Evolutionary conservation across 2,113 vertebrate genomes (phyloP).

Genomic region (Malurus melanocephalus): DNA sequence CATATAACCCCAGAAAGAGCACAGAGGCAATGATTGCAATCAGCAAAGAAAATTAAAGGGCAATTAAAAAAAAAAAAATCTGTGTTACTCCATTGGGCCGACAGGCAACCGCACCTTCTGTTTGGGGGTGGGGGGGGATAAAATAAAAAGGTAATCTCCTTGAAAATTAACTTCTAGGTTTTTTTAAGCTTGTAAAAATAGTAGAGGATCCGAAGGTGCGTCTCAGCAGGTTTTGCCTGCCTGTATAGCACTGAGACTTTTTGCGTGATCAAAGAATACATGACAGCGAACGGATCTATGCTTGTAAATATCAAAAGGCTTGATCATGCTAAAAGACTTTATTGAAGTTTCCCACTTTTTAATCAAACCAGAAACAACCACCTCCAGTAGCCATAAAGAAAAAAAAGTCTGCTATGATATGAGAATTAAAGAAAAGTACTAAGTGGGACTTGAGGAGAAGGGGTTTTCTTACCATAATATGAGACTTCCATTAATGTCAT

Average conservation of each 20-base stretch:
- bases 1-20: background rate
- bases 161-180: background rate
- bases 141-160: background rate
- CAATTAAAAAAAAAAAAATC: background rate
- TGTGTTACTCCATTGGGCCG: background rate
- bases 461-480: background rate
- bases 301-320: slow-evolving; percentile 59
- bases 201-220: background rate
- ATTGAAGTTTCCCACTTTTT: slow-evolving; percentile 29
- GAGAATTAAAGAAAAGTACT: background rate
- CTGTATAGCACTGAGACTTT: background rate
- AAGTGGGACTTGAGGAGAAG: background rate
- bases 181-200: background rate
- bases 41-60: background rate
- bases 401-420: background rate
- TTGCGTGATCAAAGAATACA: slow-evolving; percentile 65
- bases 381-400: background rate
- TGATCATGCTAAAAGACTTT: slow-evolving; percentile 28
- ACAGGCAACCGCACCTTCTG: background rate
- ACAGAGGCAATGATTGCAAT: background rate
- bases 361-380: slow-evolving; percentile 1
- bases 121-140: background rate
- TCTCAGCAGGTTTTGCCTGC: background rate
- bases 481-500: background rate
- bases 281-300: slow-evolving; percentile 53